phyloP scores from a whole-genome alignment of 2,888 invertebrate species.

The Heliconius aoede region DNA sequence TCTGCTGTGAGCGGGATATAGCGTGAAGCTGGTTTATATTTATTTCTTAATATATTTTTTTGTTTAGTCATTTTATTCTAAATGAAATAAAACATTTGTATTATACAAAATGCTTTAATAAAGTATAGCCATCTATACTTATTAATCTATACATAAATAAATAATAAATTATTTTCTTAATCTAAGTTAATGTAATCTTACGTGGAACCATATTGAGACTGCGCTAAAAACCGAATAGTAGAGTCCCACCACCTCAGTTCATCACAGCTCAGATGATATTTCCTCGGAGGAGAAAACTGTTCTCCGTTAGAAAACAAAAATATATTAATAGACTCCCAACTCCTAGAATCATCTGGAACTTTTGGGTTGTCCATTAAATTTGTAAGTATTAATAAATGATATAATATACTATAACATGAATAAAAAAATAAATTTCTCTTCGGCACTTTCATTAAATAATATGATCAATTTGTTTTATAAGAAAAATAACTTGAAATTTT shows the following conservation, averaged over 20 bases:
- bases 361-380: constrained; percentile 47
- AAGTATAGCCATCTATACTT: too few relatives aligned
- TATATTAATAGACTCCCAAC: constrained; percentile 61
- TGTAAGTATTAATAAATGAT: not conserved
- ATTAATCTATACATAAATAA: too few relatives aligned
- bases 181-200: constrained; percentile 50
- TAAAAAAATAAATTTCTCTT: not conserved
- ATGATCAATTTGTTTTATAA: not conserved
- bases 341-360: constrained; percentile 47
- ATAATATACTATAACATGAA: not conserved
- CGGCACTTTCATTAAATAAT: constrained; percentile 1
- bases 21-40: too few relatives aligned
- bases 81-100: too few relatives aligned
- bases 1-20: too few relatives aligned
- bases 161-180: constrained; percentile 28
- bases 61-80: too few relatives aligned
- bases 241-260: constrained; percentile 64
- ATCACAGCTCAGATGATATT: constrained; percentile 63
- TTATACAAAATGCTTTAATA: too few relatives aligned
- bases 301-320: constrained; percentile 73
- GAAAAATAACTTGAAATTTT: constrained; percentile 12
- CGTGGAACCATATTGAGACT: constrained; percentile 65
- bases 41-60: too few relatives aligned
- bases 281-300: constrained; percentile 68
- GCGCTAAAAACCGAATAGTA: constrained; percentile 61